phyloP scores from a whole-genome alignment of 2,113 vertebrate genomes.

The Rattus rattus region DNA sequence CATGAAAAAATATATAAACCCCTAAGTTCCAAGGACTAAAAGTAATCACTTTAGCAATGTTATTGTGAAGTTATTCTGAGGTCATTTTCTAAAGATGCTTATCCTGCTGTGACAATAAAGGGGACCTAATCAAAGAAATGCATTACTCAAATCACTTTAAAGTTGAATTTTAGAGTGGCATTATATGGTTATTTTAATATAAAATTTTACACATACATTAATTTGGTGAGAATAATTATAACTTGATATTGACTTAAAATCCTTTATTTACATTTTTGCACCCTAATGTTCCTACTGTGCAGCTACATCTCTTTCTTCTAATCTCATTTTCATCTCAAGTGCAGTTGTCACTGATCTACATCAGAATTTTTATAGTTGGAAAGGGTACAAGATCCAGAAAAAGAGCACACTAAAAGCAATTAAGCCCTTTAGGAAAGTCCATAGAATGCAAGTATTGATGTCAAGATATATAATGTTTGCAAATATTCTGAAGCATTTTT shows the following conservation, averaged over 20 bases:
- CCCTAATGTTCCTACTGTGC: neutral
- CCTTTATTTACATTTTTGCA: neutral
- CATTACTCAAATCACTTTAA: neutral
- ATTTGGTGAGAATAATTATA: slow-evolving; percentile 15
- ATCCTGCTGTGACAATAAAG: neutral
- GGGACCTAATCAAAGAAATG: neutral
- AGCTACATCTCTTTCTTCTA: neutral
- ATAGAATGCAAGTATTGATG: neutral
- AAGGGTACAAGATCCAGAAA: neutral
- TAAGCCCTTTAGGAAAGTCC: neutral
- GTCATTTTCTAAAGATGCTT: neutral
- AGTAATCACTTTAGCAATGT: neutral
- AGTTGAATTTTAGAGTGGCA: slow-evolving; percentile 24
- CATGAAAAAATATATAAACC: neutral
- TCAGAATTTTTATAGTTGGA: neutral
- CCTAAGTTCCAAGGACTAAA: neutral
- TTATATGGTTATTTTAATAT: neutral
- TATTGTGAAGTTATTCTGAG: neutral
- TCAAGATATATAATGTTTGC: neutral
- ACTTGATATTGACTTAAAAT: neutral
- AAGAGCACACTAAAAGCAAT: neutral
- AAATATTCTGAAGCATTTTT: neutral
- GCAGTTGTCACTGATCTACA: neutral
- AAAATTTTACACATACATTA: neutral
- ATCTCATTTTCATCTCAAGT: neutral